A percentile compares a stretch with the other conserved stretches of the same genome.
Conservation (phyloP, 2,797 vertebrate genomes). For the Myoxocephalus aenaeus region DNA sequence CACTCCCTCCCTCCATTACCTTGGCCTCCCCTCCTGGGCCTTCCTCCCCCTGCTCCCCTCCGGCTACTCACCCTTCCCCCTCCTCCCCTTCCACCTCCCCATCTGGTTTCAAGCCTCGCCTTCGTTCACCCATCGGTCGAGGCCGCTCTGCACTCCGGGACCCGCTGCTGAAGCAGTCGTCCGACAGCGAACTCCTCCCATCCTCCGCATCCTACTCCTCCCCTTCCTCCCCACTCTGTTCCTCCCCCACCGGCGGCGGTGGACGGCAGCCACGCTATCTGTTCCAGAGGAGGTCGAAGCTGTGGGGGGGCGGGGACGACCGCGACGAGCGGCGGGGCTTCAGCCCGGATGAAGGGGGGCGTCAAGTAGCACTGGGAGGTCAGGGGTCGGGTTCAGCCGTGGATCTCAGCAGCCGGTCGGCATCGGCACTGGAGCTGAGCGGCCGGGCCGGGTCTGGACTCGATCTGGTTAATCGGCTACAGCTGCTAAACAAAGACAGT, state of each 20-base stretch:
- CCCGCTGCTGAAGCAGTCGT: constrained; percentile 98
- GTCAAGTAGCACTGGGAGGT: constrained; percentile 92
- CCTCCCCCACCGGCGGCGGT: constrained; percentile 85
- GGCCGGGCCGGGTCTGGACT: constrained; percentile 72
- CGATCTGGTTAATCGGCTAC: constrained; percentile 92
- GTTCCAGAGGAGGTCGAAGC: constrained; percentile 99
- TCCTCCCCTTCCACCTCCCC: constrained; percentile 90
- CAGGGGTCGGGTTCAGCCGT: constrained; percentile 64
- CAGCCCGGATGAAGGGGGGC: constrained; percentile 82
- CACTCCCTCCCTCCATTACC: constrained; percentile 93
- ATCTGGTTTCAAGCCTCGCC: constrained; percentile 90
- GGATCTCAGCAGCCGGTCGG: constrained; percentile 82
- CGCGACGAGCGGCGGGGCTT: constrained; percentile 69
- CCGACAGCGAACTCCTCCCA: constrained; percentile 98
- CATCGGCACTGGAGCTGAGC: constrained; percentile 84
- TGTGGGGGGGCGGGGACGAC: constrained; percentile 97
- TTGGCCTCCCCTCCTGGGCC: constrained; percentile 91
- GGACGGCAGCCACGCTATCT: constrained; percentile 91
- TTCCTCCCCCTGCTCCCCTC: constrained; percentile 85
- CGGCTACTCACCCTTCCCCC: constrained; percentile 93
- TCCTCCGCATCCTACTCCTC: constrained; percentile 79
- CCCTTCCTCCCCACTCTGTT: constrained; percentile 87
- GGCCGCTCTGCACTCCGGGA: constrained; percentile 91
- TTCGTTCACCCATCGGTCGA: constrained; percentile 85
- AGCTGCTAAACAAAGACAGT: constrained; percentile 97